phyloP scores from a whole-genome alignment of 2,113 vertebrate genomes.

The Geothlypis trichas region DNA sequence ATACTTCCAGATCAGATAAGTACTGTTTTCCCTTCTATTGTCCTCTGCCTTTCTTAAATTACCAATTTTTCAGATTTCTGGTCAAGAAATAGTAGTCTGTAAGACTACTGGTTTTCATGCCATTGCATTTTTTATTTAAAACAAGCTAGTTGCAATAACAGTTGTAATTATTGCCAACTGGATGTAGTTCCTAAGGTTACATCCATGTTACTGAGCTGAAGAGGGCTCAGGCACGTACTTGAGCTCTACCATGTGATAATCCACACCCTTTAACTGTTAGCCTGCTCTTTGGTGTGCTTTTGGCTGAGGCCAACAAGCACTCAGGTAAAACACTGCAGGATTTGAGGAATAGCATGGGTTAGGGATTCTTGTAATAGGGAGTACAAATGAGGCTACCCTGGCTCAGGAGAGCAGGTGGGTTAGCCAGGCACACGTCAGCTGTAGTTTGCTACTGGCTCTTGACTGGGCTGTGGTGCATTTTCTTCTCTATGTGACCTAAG shows the following conservation, averaged over 20 bases:
- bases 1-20: neutral
- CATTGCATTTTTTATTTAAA: neutral
- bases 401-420: neutral
- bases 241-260: neutral
- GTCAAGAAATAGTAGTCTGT: neutral
- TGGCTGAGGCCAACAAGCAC: neutral
- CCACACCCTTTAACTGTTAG: neutral
- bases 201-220: neutral
- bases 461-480: neutral
- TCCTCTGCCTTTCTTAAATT: neutral
- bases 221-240: neutral
- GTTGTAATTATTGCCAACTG: neutral
- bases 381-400: neutral
- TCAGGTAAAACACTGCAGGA: neutral
- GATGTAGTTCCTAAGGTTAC: neutral
- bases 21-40: neutral
- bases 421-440: neutral
- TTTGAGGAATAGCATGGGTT: neutral
- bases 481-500: neutral
- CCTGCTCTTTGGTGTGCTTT: neutral
- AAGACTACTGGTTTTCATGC: neutral
- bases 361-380: neutral
- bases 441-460: neutral
- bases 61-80: neutral
- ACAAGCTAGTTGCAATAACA: neutral